phyloP scores from a whole-genome alignment of 2,888 invertebrate genomes.

The Selenia dentaria region DNA sequence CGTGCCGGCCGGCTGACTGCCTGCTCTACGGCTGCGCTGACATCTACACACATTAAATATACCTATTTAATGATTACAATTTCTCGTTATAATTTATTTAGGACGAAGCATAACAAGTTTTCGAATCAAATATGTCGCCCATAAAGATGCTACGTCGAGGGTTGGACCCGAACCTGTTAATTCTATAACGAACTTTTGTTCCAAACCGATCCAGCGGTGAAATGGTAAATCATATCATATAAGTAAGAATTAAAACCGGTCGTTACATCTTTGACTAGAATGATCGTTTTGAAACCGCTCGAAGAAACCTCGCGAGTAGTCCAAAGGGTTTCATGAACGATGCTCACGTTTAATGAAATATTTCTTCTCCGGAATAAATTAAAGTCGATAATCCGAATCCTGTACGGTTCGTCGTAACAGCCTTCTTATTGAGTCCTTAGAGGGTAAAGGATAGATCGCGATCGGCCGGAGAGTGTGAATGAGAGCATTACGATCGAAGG shows the following conservation, averaged over 20 bases:
- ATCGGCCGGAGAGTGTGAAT: conserved; percentile 80
- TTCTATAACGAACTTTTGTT: conserved; percentile 76
- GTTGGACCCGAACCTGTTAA: conserved; percentile 75
- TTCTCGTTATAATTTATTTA: conserved; percentile 85
- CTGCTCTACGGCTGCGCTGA: conserved; percentile 41
- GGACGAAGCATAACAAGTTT: conserved; percentile 84
- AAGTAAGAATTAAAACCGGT: conserved; percentile 83
- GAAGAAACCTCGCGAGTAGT: conserved; percentile 56
- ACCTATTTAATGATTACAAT: conserved; percentile 83
- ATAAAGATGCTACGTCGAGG: conserved; percentile 82
- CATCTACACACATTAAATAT: conserved; percentile 78
- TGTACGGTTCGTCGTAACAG: conserved; percentile 52
- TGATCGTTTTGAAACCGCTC: conserved; percentile 76
- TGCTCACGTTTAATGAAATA: conserved; percentile 76
- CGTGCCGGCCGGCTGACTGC: conserved; percentile 36
- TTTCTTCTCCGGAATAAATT: conserved; percentile 81
- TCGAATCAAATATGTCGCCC: conserved; percentile 84
- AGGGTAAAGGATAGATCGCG: conserved; percentile 80
- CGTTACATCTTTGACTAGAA: conserved; percentile 65
- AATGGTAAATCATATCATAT: conserved; percentile 74
- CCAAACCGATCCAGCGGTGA: conserved; percentile 53
- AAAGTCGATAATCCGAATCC: conserved; percentile 81
- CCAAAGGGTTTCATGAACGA: conserved; percentile 78
- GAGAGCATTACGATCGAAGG: conserved; percentile 76
- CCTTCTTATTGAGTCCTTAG: conserved; percentile 69